Percentiles rank a stretch among this genome's conserved stretches.
These are phyloP conservation scores for Microcebus jonahi DNA, from an alignment of 2,113 vertebrate genomes.

Conservation along the genomic window DNA sequence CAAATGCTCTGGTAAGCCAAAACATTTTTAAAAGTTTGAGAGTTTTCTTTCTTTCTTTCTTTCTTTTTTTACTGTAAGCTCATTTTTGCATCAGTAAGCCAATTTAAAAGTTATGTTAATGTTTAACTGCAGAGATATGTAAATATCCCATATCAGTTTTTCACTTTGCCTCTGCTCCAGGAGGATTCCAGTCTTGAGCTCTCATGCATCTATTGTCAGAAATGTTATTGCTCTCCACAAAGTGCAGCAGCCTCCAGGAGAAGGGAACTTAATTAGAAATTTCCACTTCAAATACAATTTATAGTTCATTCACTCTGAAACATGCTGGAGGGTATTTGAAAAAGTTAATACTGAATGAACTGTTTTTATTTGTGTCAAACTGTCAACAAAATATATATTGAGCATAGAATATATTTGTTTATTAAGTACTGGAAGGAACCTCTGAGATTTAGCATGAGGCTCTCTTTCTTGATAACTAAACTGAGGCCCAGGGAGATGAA, in stretches of 20 bases:
- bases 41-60: neutral
- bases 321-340: slow-evolving; percentile 31
- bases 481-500: neutral
- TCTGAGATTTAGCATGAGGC: neutral
- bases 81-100: slow-evolving; percentile 23
- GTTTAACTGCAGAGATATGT: neutral
- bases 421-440: neutral
- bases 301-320: slow-evolving; percentile 63
- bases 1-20: neutral
- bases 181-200: slow-evolving; percentile 39
- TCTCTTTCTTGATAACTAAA: slow-evolving; percentile 9
- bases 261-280: slow-evolving; percentile 75
- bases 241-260: slow-evolving; percentile 58
- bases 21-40: neutral
- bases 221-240: slow-evolving; percentile 55
- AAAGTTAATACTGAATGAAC: slow-evolving; percentile 58
- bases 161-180: slow-evolving; percentile 51
- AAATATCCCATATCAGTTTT: slow-evolving; percentile 58
- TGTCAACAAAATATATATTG: slow-evolving; percentile 50
- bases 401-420: slow-evolving; percentile 33
- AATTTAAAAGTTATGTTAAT: slow-evolving; percentile 43
- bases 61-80: neutral
- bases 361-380: slow-evolving; percentile 52
- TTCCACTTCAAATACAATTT: slow-evolving; percentile 73
- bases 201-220: slow-evolving; percentile 48